Evolutionary conservation across 1,140 invertebrate genomes (phyloP).

Genomic region (Rhopalosiphum padi): DNA sequence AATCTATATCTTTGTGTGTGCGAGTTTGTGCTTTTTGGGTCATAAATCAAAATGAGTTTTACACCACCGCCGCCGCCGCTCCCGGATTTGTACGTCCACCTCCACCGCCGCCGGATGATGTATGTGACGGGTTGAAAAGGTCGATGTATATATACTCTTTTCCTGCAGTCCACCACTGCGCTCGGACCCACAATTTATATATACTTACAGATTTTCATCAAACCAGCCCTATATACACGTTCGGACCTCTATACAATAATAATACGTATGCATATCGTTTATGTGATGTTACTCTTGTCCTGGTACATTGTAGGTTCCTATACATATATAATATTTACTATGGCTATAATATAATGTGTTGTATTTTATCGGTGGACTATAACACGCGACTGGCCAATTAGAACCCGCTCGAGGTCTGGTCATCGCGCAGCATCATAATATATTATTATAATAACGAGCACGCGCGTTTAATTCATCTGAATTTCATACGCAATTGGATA

Average conservation of each 20-base stretch:
- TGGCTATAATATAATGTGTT: not conserved
- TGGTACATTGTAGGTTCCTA: not conserved
- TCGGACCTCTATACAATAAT: not conserved
- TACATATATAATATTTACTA: not conserved
- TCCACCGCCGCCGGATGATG: constrained; percentile 33
- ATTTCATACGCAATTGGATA: not conserved
- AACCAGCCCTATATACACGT: not conserved
- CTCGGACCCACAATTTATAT: constrained; percentile 2
- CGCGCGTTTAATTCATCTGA: not conserved
- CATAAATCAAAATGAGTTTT: constrained; percentile 54
- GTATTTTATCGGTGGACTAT: not conserved
- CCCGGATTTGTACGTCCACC: constrained; percentile 33
- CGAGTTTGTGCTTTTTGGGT: constrained; percentile 52
- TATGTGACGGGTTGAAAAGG: constrained; percentile 51
- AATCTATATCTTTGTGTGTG: constrained; percentile 45
- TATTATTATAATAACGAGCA: not conserved
- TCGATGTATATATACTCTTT: constrained; percentile 16
- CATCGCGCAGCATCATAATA: not conserved
- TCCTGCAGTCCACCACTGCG: not conserved
- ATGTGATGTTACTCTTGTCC: not conserved
- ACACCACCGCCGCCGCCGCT: not conserved
- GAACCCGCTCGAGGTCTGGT: not conserved
- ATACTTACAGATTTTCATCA: constrained; percentile 38
- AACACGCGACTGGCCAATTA: not conserved
- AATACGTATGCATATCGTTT: not conserved